Conservation (phyloP, 2,888 invertebrate species). For the Eudemis profundana region DNA sequence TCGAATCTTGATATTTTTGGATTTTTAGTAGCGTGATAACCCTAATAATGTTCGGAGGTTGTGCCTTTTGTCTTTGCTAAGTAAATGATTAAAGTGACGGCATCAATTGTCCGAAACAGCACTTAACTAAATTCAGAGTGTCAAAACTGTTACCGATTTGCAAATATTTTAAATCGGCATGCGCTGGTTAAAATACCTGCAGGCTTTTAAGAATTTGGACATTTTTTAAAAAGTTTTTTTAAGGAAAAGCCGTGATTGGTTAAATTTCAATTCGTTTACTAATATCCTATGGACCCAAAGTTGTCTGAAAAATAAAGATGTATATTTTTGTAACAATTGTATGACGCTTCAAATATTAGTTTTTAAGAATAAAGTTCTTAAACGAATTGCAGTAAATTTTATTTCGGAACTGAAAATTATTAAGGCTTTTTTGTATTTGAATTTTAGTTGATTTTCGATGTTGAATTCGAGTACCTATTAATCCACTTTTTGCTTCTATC, state of each 20-base stretch:
- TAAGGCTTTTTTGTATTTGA: too few species aligned
- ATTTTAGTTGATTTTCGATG: too few species aligned
- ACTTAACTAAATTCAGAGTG: slow-evolving; percentile 48
- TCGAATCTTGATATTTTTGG: background rate
- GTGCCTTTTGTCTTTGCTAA: slow-evolving; percentile 60
- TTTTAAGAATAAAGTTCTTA: too few species aligned
- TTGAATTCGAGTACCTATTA: too few species aligned
- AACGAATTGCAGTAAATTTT: too few species aligned
- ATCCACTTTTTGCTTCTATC: too few species aligned
- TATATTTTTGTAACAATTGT: too few species aligned
- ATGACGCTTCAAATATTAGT: too few species aligned
- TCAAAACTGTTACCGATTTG: slow-evolving; percentile 19
- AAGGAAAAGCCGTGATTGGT: background rate
- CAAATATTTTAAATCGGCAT: slow-evolving; percentile 10
- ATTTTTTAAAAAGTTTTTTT: slow-evolving; percentile 9
- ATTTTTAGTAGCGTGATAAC: background rate
- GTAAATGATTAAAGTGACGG: slow-evolving; percentile 52
- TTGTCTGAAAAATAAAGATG: too few species aligned
- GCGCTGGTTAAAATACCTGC: slow-evolving; percentile 19
- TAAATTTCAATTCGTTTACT: too few species aligned
- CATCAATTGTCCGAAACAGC: slow-evolving; percentile 52
- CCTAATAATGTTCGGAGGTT: slow-evolving; percentile 3
- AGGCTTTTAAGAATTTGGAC: background rate
- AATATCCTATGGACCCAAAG: too few species aligned
- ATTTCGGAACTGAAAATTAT: too few species aligned